Percentiles rank a stretch among this genome's conserved stretches.
Evolutionary conservation across 2,113 vertebrate genomes (phyloP).

Genomic region (Synodontis membranacea): DNA sequence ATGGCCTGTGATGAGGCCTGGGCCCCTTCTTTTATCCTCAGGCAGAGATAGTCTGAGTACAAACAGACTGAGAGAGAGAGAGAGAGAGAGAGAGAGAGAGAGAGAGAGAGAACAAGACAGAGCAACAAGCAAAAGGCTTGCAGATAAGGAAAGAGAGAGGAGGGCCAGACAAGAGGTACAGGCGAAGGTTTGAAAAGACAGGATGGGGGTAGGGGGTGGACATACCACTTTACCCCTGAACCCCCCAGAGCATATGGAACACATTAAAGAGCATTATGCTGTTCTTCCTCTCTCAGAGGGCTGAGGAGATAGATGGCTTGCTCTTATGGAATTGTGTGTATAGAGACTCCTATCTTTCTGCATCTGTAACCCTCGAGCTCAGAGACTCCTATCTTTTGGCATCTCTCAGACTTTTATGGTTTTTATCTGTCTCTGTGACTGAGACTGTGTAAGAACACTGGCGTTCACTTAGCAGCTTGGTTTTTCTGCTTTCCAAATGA

Average conservation of each 20-base stretch:
- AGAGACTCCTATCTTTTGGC: not conserved
- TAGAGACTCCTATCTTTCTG: constrained; percentile 17
- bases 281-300: constrained; percentile 11
- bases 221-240: constrained; percentile 35
- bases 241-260: constrained; percentile 35
- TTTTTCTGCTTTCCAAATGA: not conserved
- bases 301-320: not conserved
- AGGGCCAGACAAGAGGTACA: not conserved
- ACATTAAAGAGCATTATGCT: constrained; percentile 38
- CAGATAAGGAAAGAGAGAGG: constrained; percentile 22
- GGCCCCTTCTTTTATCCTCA: constrained; percentile 53
- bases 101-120: constrained; percentile 1
- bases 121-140: not conserved
- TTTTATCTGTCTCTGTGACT: constrained; percentile 5
- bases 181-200: constrained; percentile 17
- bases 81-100: not conserved
- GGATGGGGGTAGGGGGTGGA: constrained; percentile 8
- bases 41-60: constrained; percentile 66
- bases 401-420: not conserved
- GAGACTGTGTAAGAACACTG: not conserved
- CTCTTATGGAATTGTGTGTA: not conserved
- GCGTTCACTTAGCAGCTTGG: not conserved
- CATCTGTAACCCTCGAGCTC: constrained; percentile 11
- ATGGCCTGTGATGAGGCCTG: constrained; percentile 44
- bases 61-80: constrained; percentile 8